These are phyloP conservation scores for Paramormyrops kingsleyae DNA, from an alignment of 2,113 vertebrate species.

Conservation along the genomic window DNA sequence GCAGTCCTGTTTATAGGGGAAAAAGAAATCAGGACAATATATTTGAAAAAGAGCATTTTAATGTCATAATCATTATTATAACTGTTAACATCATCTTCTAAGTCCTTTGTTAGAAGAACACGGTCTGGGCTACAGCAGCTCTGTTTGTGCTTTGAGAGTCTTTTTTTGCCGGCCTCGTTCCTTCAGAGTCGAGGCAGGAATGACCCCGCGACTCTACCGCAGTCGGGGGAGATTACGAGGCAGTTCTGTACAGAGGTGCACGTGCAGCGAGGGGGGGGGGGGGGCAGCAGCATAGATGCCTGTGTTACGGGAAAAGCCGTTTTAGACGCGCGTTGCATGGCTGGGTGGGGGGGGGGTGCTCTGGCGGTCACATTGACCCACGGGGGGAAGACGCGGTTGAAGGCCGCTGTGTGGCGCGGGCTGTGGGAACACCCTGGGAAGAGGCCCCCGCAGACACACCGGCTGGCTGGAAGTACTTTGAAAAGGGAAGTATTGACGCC, in stretches of 20 bases:
- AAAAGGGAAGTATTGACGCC: not conserved
- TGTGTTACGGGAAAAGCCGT: not conserved
- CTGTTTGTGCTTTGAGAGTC: not conserved
- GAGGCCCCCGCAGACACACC: not conserved
- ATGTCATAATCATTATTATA: slow-evolving; percentile 47
- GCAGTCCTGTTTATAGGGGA: not conserved
- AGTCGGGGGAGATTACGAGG: not conserved
- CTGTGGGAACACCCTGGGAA: not conserved
- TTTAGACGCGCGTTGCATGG: not conserved
- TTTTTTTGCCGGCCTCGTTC: not conserved
- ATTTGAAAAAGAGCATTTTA: slow-evolving; percentile 55
- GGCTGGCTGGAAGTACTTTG: not conserved
- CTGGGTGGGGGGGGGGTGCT: not conserved
- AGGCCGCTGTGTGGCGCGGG: no score
- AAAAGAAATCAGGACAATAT: slow-evolving; percentile 16
- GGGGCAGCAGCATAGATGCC: not conserved
- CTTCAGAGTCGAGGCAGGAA: not conserved
- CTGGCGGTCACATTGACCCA: not conserved
- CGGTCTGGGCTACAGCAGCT: not conserved
- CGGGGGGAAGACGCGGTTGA: not conserved
- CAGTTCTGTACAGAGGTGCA: not conserved
- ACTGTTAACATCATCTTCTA: slow-evolving; percentile 28
- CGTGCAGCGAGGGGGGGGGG: not conserved
- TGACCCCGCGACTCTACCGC: not conserved
- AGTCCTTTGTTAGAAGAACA: slow-evolving; percentile 2